A percentile compares a stretch with the other conserved stretches of the same genome.
Evolutionary conservation across 2,888 invertebrate genomes (phyloP).

Genomic region (Sesia apiformis): DNA sequence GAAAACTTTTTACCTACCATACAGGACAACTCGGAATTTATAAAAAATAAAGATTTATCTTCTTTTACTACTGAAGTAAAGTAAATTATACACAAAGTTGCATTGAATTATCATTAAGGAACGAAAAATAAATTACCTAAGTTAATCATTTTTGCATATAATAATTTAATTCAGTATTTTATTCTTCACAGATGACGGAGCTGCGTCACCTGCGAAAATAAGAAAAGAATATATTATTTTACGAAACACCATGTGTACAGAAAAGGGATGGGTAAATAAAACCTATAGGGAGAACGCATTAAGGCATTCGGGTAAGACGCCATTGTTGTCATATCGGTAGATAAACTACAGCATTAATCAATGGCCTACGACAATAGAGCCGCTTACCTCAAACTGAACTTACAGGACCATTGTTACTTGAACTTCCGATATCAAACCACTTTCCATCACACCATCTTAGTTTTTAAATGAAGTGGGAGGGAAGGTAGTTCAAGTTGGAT

Average conservation of each 20-base stretch:
- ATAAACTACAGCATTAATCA: constrained; percentile 70
- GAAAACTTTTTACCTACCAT: too few relatives aligned
- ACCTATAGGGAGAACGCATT: constrained; percentile 57
- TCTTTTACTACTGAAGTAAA: too few relatives aligned
- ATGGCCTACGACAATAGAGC: constrained; percentile 56
- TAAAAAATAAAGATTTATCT: too few relatives aligned
- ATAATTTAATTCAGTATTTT: too few relatives aligned
- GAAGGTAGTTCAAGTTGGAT: constrained; percentile 19
- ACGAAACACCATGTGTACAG: constrained; percentile 42
- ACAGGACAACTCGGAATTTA: too few relatives aligned
- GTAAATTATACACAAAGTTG: too few relatives aligned
- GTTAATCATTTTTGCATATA: too few relatives aligned
- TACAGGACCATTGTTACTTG: constrained; percentile 28
- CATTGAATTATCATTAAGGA: too few relatives aligned
- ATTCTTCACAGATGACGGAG: too few relatives aligned
- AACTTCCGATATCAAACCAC: constrained; percentile 17
- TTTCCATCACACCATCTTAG: constrained; percentile 2
- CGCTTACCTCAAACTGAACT: constrained; percentile 52
- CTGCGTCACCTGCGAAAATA: too few relatives aligned
- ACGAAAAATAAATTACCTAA: too few relatives aligned
- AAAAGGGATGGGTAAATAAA: constrained; percentile 46
- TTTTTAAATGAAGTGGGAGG: background rate
- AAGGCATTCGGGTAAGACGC: constrained; percentile 59
- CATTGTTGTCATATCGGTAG: constrained; percentile 71
- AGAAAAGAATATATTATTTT: too few relatives aligned